These are phyloP conservation scores for Drosophila fulvimacula DNA, from an alignment of 2,888 invertebrate species.

Conservation along the genomic window DNA sequence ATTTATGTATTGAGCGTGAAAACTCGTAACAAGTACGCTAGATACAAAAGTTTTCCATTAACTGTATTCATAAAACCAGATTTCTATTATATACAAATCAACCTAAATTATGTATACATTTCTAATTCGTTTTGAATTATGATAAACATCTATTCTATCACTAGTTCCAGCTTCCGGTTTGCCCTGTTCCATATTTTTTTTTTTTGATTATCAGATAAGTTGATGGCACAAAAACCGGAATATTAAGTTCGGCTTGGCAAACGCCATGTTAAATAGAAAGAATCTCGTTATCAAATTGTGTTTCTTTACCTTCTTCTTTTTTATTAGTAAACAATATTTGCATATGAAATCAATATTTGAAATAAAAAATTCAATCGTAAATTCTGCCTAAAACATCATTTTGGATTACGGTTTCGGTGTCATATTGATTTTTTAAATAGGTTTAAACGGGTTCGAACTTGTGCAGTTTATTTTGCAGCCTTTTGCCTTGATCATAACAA, in stretches of 20 bases:
- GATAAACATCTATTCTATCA: background rate
- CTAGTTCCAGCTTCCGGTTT: background rate
- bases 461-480: background rate
- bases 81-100: background rate
- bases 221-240: background rate
- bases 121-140: background rate
- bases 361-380: background rate
- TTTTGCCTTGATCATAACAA: background rate
- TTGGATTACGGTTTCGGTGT: background rate
- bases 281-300: background rate
- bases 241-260: no score
- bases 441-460: background rate
- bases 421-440: background rate
- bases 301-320: background rate
- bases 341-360: background rate
- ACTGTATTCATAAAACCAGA: background rate
- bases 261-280: background rate
- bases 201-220: background rate
- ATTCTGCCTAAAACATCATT: background rate
- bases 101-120: background rate
- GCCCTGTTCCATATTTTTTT: background rate
- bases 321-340: slow-evolving; percentile 3
- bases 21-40: slow-evolving; percentile 47
- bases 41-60: slow-evolving; percentile 3
- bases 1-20: background rate